These are phyloP conservation scores for Acrobasis suavella DNA, from an alignment of 2,888 invertebrate genomes.

Conservation along the genomic window DNA sequence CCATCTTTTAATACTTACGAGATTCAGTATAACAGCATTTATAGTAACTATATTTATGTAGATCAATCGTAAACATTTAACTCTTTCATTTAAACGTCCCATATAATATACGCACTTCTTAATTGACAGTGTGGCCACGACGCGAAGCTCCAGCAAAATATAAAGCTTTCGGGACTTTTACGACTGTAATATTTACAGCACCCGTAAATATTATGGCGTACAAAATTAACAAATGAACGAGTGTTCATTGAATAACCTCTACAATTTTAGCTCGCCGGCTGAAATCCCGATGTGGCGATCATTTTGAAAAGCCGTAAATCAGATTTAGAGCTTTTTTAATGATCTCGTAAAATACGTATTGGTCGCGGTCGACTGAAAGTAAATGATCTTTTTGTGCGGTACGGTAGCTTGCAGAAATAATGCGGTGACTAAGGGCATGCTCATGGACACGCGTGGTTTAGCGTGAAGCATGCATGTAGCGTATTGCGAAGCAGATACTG, in stretches of 20 bases:
- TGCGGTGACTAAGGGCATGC: background rate
- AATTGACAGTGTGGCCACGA: slow-evolving; percentile 20
- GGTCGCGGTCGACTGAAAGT: slow-evolving; percentile 25
- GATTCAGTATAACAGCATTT: too few relatives aligned
- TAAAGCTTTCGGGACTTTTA: slow-evolving; percentile 65
- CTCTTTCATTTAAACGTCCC: background rate
- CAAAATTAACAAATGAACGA: slow-evolving; percentile 77
- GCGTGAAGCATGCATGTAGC: background rate
- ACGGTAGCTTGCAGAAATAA: slow-evolving; percentile 15
- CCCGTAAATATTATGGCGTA: slow-evolving; percentile 66
- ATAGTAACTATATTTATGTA: too few relatives aligned
- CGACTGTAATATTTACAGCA: slow-evolving; percentile 63
- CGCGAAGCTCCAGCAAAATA: slow-evolving; percentile 44
- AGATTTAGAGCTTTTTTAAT: slow-evolving; percentile 76
- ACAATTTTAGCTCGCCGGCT: slow-evolving; percentile 61
- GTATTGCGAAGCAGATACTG: background rate
- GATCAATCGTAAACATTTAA: too few relatives aligned
- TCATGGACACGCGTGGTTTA: background rate
- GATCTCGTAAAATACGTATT: slow-evolving; percentile 66
- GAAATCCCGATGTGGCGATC: slow-evolving; percentile 61
- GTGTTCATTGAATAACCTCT: slow-evolving; percentile 63
- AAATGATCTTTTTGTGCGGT: slow-evolving; percentile 20
- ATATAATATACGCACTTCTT: slow-evolving; percentile 10
- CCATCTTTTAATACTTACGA: too few relatives aligned
- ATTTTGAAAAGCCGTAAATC: slow-evolving; percentile 66